Conservation (phyloP, 2,113 vertebrate species). For the Centrocercus urophasianus region DNA sequence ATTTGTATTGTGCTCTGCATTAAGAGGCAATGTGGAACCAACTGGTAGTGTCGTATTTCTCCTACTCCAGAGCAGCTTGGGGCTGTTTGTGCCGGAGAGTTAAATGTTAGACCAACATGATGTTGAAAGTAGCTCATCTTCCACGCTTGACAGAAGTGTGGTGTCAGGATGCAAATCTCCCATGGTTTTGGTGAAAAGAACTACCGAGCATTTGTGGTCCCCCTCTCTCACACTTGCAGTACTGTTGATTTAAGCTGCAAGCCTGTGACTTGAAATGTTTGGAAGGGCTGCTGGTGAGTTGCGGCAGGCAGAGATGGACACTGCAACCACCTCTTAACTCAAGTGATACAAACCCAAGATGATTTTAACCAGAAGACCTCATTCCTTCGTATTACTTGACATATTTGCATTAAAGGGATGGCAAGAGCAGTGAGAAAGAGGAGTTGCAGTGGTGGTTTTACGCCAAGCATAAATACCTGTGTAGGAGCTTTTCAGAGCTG, state of each 20-base stretch:
- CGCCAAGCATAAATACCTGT: neutral
- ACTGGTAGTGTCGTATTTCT: neutral
- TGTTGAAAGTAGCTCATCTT: neutral
- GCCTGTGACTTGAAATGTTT: neutral
- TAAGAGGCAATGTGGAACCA: constrained; percentile 25
- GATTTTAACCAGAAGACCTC: neutral
- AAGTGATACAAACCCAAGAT: neutral
- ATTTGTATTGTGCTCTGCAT: constrained; percentile 34
- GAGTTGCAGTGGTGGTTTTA: neutral
- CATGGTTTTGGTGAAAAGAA: neutral
- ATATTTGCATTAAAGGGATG: neutral
- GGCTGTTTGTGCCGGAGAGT: neutral
- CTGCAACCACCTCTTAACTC: neutral
- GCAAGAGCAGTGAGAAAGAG: neutral
- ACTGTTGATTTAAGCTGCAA: neutral
- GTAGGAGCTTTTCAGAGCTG: neutral
- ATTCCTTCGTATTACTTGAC: neutral
- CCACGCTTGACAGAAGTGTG: neutral
- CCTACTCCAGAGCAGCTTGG: neutral
- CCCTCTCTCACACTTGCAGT: neutral
- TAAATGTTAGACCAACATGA: neutral
- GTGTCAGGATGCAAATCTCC: neutral
- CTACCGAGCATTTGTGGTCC: neutral
- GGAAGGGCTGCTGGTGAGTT: neutral
- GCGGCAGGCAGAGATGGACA: neutral